Evolutionary conservation across 1,140 invertebrate species (phyloP).

Genomic region (Tachypleus tridentatus): DNA sequence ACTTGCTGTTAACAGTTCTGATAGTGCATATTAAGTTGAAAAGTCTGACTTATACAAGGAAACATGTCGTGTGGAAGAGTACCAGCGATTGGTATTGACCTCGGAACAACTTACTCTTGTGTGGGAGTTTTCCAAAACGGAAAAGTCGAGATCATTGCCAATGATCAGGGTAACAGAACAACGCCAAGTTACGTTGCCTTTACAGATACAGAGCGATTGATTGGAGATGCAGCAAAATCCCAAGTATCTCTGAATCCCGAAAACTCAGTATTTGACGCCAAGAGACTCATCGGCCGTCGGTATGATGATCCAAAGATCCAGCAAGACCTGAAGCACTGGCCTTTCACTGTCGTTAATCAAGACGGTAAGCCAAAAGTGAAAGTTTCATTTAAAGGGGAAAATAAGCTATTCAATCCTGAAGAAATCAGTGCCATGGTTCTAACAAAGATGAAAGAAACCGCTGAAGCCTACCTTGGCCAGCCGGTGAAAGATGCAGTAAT

Average conservation of each 20-base stretch:
- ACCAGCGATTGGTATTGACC: slow-evolving; percentile 36
- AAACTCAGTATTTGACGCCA: slow-evolving; percentile 44
- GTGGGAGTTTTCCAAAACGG: slow-evolving; percentile 29
- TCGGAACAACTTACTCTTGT: slow-evolving; percentile 41
- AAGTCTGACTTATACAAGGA: too few relatives aligned
- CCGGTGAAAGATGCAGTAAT: slow-evolving; percentile 39
- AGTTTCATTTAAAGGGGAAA: slow-evolving; percentile 73
- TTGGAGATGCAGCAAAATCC: slow-evolving; percentile 95
- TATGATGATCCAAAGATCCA: slow-evolving; percentile 41
- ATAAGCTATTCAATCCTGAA: slow-evolving; percentile 63
- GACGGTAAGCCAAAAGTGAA: slow-evolving; percentile 56
- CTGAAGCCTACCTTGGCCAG: slow-evolving; percentile 46
- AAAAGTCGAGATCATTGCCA: slow-evolving; percentile 41
- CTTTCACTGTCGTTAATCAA: slow-evolving; percentile 57
- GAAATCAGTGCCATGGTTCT: slow-evolving; percentile 79
- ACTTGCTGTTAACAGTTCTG: too few relatives aligned
- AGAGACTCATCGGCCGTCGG: slow-evolving; percentile 36
- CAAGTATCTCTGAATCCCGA: slow-evolving; percentile 42
- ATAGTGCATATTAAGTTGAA: too few relatives aligned
- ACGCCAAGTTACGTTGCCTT: slow-evolving; percentile 96
- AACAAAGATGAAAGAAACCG: slow-evolving; percentile 59
- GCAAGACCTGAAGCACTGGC: slow-evolving; percentile 63
- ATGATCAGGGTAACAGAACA: slow-evolving; percentile 51
- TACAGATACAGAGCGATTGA: slow-evolving; percentile 90
- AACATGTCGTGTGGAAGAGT: slow-evolving; percentile 2